A percentile compares a stretch with the other conserved stretches of the same genome.
Conservation (phyloP, 2,797 vertebrate species). For the Semotilus atromaculatus region DNA sequence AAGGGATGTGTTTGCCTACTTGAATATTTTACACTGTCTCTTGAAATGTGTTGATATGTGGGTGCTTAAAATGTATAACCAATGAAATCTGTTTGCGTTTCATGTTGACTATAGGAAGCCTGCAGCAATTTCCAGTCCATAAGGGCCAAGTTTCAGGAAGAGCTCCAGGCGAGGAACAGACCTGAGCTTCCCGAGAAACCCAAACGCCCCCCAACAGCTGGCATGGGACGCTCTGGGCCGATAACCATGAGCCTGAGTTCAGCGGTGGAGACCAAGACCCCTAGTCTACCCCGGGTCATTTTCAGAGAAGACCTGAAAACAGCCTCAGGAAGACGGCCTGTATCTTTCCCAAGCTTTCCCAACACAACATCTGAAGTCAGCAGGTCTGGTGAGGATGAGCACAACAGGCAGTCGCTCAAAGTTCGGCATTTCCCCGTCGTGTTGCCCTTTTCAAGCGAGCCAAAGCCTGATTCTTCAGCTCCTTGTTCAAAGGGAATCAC, state of each 20-base stretch:
- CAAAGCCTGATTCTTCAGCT: constrained; percentile 41
- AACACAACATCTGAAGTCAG: constrained; percentile 48
- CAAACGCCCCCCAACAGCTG: constrained; percentile 64
- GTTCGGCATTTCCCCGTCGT: constrained; percentile 70
- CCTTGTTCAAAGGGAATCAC: constrained; percentile 51
- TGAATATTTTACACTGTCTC: too few relatives aligned
- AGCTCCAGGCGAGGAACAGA: constrained; percentile 67
- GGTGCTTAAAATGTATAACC: not conserved
- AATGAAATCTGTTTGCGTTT: not conserved
- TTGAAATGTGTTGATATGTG: not conserved
- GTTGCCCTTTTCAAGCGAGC: constrained; percentile 68
- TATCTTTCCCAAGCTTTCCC: constrained; percentile 64
- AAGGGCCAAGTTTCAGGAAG: constrained; percentile 88
- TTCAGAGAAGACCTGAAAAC: constrained; percentile 67
- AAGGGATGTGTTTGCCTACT: not conserved
- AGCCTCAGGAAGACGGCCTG: constrained; percentile 64
- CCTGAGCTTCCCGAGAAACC: constrained; percentile 78
- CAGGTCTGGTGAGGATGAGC: constrained; percentile 51
- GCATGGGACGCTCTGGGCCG: constrained; percentile 59
- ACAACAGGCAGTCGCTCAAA: constrained; percentile 65
- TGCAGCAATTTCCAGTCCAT: constrained; percentile 84
- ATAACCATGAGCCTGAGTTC: constrained; percentile 52
- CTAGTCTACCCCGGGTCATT: constrained; percentile 55
- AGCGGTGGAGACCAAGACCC: constrained; percentile 60
- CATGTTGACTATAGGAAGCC: constrained; percentile 69